Evolutionary conservation across 1,140 invertebrate species (phyloP).

Genomic region (Conus ventricosus): DNA sequence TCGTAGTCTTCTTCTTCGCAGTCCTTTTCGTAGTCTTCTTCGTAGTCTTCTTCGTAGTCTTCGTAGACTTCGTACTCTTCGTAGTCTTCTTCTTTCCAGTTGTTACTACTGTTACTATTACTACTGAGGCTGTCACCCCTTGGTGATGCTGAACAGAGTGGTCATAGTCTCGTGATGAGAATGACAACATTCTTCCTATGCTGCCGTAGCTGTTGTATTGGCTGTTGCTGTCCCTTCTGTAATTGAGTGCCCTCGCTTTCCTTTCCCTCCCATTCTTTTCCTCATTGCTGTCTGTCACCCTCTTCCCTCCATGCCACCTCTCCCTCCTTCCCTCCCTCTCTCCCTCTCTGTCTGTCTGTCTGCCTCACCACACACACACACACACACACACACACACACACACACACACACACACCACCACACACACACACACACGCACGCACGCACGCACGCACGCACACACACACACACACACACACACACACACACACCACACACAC

Average conservation of each 20-base stretch:
- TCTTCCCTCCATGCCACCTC: not conserved
- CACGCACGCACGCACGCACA: constrained; percentile 25
- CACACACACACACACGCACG: too few species aligned
- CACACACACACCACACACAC: too few species aligned
- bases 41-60: not conserved
- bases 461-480: not conserved
- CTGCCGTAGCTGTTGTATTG: too few species aligned
- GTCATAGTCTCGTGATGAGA: too few species aligned
- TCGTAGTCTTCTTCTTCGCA: too few species aligned
- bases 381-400: too few species aligned
- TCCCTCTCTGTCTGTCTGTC: not conserved
- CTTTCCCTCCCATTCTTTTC: not conserved
- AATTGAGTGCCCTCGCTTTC: not conserved
- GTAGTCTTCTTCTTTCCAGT: not conserved
- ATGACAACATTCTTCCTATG: too few species aligned
- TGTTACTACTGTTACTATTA: not conserved
- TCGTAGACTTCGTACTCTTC: too few species aligned
- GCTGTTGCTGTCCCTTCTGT: not conserved
- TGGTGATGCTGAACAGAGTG: not conserved
- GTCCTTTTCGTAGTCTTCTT: too few species aligned
- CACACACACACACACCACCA: not conserved
- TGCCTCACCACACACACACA: not conserved
- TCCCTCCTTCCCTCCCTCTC: not conserved
- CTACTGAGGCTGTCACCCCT: not conserved
- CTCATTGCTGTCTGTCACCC: not conserved